These are phyloP conservation scores for Toxostoma redivivum DNA, from an alignment of 2,113 vertebrate genomes.

Conservation along the genomic window DNA sequence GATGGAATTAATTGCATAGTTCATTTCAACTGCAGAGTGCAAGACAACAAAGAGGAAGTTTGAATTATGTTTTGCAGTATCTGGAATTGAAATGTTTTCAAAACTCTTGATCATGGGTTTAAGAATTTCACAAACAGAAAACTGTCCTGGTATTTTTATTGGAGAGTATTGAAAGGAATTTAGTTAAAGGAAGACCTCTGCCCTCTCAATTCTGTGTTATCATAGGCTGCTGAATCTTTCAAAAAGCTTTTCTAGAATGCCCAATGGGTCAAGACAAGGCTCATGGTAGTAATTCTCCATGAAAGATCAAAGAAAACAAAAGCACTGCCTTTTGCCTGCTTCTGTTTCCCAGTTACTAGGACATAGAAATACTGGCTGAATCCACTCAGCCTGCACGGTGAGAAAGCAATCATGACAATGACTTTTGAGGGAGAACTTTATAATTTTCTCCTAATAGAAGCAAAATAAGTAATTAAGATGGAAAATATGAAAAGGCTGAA, in stretches of 20 bases:
- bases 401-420: background rate
- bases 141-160: background rate
- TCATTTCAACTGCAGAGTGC: background rate
- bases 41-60: background rate
- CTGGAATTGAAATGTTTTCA: background rate
- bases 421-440: background rate
- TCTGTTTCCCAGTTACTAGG: background rate
- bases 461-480: background rate
- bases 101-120: background rate
- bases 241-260: background rate
- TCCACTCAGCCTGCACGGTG: accelerated
- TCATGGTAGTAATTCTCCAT: background rate
- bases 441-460: background rate
- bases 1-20: background rate
- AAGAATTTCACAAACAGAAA: background rate
- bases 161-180: background rate
- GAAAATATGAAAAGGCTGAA: background rate
- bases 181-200: background rate
- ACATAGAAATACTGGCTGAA: background rate
- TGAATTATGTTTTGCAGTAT: background rate
- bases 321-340: background rate
- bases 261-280: background rate
- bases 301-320: background rate
- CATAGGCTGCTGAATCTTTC: background rate
- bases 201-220: background rate